Base-by-base conservation (phyloP, 2,888 invertebrate species). In the Cylloceria caligata region DNA sequence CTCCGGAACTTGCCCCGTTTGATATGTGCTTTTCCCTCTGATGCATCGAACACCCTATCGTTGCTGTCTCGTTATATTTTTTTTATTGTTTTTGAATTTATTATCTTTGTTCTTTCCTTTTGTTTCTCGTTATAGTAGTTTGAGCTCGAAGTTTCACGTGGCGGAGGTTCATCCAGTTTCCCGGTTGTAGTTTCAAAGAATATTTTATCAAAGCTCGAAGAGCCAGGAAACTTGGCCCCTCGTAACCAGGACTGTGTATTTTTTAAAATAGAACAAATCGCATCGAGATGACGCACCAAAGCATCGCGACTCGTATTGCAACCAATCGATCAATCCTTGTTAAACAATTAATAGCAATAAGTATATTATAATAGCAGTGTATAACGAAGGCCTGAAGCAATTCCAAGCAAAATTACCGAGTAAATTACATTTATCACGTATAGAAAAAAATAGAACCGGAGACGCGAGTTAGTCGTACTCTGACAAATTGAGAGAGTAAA, bases 21-120 rank as follows among this genome's bases (percentile, higher is more conserved):
- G 84, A 84, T 84, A 84, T 84, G 84, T 84, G 80, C 74, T 84
- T 81, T 64, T 60, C 55, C 67, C 47, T 62, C 65, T 55, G 16
- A 45, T 1, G 55, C 49, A n/a, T 49, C 64, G 39, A 4, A 34
- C 11, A 11, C 45, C 24, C 27, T 34, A 45, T 34, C 27, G 13
- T 21, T 9, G 21, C 64, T 42, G 24, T 57, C 57, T 16, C n/a
- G 39, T 45, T 62, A 45, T 76, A 5, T 77, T 60, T 57, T 21
- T 30, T 72, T 47, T n/a, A 36, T 2, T 7, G 6, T 64, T 39
- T 65, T 60, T 16, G n/a, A 39, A n/a, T 34, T 24, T 7, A 69
- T 36, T 55, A 7, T 6, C 27, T 24, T 13, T 2, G 9, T 19
- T 34, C 30, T 39, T n/a, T 36, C 39, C 39, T 7, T 49, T 69